Percentiles rank a stretch among this genome's conserved stretches.
Conservation (phyloP, 2,888 invertebrate genomes). For the Stegana nigrithorax region DNA sequence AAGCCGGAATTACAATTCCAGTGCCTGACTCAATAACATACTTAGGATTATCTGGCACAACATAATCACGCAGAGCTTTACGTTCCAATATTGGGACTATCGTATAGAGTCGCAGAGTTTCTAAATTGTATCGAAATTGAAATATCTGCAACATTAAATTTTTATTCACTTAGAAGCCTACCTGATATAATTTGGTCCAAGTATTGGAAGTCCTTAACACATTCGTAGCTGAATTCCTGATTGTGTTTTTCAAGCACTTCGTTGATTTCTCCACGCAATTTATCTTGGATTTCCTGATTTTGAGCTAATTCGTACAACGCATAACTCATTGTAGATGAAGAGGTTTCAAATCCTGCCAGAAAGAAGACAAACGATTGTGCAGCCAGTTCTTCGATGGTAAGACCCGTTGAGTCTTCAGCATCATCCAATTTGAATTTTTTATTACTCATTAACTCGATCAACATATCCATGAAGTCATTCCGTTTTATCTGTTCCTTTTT, state of each 20-base stretch:
- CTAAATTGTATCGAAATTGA: constrained; percentile 49
- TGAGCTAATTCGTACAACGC: constrained; percentile 70
- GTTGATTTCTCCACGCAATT: constrained; percentile 66
- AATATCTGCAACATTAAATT: not conserved
- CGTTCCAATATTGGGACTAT: constrained; percentile 61
- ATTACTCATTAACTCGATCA: constrained; percentile 66
- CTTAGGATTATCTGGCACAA: constrained; percentile 42
- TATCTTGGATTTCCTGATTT: constrained; percentile 69
- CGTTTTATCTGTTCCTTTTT: constrained; percentile 62
- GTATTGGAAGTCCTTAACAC: constrained; percentile 67
- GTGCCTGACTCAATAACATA: constrained; percentile 32
- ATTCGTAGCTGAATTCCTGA: constrained; percentile 66
- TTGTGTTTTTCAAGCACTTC: constrained; percentile 61
- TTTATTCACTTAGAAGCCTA: constrained; percentile 34
- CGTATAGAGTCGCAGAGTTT: constrained; percentile 72
- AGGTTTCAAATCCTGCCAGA: constrained; percentile 71
- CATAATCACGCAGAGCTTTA: constrained; percentile 54
- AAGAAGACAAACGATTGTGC: constrained; percentile 72
- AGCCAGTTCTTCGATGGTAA: constrained; percentile 67
- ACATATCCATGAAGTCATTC: constrained; percentile 70
- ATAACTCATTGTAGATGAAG: constrained; percentile 69
- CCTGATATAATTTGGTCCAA: constrained; percentile 69
- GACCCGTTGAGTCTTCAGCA: constrained; percentile 45
- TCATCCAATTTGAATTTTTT: constrained; percentile 46
- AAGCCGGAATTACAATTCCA: constrained; percentile 69